These are phyloP conservation scores for Drosophila ustulata DNA, from an alignment of 2,888 invertebrate species.

Conservation along the genomic window DNA sequence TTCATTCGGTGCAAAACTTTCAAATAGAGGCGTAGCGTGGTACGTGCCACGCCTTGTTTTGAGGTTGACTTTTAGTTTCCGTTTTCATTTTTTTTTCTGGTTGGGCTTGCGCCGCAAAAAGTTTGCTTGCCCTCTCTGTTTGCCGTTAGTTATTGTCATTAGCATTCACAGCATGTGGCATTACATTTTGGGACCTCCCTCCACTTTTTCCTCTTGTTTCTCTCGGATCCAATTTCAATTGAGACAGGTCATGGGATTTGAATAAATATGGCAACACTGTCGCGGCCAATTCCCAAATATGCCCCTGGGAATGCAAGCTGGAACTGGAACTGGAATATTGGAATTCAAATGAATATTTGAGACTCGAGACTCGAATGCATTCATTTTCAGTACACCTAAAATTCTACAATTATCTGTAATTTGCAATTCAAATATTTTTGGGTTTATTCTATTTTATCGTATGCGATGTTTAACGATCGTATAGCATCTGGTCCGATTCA, in stretches of 20 bases:
- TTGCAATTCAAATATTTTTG: too few species aligned
- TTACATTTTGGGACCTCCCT: slow-evolving; percentile 13
- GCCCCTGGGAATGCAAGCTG: not conserved
- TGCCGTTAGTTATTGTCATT: slow-evolving; percentile 42
- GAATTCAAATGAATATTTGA: not conserved
- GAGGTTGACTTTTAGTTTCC: slow-evolving; percentile 58
- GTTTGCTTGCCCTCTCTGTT: slow-evolving; percentile 24
- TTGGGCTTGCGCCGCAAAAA: slow-evolving; percentile 10
- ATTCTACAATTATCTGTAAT: too few species aligned
- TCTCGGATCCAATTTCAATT: slow-evolving; percentile 46
- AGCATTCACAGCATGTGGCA: slow-evolving; percentile 51
- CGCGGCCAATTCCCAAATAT: not conserved
- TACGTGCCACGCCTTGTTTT: slow-evolving; percentile 60
- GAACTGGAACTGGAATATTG: not conserved
- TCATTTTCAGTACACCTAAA: not conserved
- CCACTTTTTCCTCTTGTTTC: slow-evolving; percentile 8
- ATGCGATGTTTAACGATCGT: too few species aligned
- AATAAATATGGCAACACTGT: slow-evolving; percentile 3
- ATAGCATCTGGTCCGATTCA: too few species aligned
- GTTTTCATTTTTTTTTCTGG: slow-evolving; percentile 12
- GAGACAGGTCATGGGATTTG: slow-evolving; percentile 16
- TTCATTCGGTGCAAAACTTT: slow-evolving; percentile 45
- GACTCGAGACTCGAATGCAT: not conserved
- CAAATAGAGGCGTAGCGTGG: slow-evolving; percentile 54
- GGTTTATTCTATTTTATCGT: too few species aligned